Percentiles rank a stretch among this genome's conserved stretches.
Conservation (phyloP, 2,113 vertebrate genomes). For the Caretta caretta region DNA sequence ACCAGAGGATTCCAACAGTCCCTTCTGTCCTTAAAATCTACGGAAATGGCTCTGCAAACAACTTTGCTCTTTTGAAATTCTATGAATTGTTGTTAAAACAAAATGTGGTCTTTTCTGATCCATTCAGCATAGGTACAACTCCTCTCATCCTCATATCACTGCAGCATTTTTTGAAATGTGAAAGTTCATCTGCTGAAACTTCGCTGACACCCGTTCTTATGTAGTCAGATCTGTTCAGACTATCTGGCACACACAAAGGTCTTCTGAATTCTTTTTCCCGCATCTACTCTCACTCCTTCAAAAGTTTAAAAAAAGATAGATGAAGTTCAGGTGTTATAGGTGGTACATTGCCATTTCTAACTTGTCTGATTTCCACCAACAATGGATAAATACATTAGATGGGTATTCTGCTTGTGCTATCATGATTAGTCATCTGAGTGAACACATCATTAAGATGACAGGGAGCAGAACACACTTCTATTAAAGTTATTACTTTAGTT, state of each 20-base stretch:
- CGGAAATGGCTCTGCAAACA: neutral
- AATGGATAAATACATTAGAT: neutral
- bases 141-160: neutral
- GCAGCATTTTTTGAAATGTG: neutral
- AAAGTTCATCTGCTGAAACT: neutral
- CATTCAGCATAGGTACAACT: neutral
- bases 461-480: neutral
- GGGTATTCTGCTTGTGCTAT: neutral
- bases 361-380: neutral
- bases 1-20: neutral
- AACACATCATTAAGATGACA: neutral
- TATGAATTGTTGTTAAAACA: neutral
- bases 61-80: neutral
- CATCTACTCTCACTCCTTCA: neutral
- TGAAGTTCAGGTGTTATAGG: neutral
- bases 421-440: neutral
- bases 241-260: neutral
- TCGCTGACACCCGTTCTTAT: neutral
- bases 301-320: neutral
- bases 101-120: too few relatives aligned
- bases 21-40: neutral
- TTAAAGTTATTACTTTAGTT: neutral
- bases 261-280: neutral
- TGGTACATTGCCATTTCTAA: neutral
- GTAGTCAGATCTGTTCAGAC: neutral